phyloP scores from a whole-genome alignment of 2,888 invertebrate genomes.

The Monopis laevigella region DNA sequence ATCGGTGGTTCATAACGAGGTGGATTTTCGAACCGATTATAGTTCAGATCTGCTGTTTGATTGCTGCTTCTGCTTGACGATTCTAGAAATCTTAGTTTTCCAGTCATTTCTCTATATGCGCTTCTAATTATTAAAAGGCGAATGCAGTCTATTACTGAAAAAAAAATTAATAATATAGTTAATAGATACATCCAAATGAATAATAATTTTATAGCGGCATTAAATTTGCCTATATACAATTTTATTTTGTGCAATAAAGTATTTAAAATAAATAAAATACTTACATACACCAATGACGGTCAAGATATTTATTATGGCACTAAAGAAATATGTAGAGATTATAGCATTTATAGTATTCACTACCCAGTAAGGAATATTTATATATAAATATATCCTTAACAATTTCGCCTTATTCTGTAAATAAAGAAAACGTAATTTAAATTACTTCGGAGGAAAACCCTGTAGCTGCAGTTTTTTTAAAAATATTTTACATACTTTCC shows the following conservation, averaged over 20 bases:
- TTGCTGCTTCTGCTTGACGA: background rate
- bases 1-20: background rate
- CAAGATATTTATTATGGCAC: background rate
- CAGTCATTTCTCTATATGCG: slow-evolving; percentile 18
- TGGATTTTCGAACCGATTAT: background rate
- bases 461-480: background rate
- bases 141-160: slow-evolving; percentile 20
- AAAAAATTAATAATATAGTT: background rate
- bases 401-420: slow-evolving; percentile 9
- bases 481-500: background rate
- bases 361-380: slow-evolving; percentile 15
- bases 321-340: slow-evolving; percentile 7
- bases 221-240: background rate
- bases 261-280: slow-evolving; percentile 8
- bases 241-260: background rate
- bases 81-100: slow-evolving; percentile 17
- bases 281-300: slow-evolving; percentile 11
- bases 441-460: too few relatives aligned
- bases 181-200: background rate
- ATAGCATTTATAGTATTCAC: slow-evolving; percentile 13
- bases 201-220: background rate
- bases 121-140: slow-evolving; percentile 19
- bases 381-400: slow-evolving; percentile 15
- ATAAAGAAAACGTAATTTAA: too few relatives aligned
- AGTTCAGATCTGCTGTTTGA: background rate